Evolutionary conservation across 2,888 invertebrate genomes (phyloP).

Genomic region (Nudaria mundana): DNA sequence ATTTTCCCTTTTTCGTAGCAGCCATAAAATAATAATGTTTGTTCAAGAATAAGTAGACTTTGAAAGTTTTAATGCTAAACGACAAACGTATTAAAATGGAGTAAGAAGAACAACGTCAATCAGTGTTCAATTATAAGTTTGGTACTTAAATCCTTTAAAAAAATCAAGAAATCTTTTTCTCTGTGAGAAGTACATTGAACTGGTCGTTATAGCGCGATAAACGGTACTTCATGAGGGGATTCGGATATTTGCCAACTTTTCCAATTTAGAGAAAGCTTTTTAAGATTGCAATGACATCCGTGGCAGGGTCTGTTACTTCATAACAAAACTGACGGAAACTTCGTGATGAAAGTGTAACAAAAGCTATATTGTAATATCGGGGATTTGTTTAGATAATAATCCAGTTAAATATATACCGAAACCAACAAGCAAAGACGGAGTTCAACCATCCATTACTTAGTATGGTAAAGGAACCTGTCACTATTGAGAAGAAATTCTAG

Average conservation of each 20-base stretch:
- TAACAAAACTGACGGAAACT: background rate
- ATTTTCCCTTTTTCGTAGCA: slow-evolving; percentile 11
- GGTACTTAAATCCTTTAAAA: slow-evolving; percentile 16
- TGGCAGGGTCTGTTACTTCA: slow-evolving; percentile 8
- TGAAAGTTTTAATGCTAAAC: no score
- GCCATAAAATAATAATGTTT: slow-evolving; percentile 1
- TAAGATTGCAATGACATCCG: slow-evolving; percentile 15
- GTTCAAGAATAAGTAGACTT: background rate
- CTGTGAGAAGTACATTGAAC: slow-evolving; percentile 12
- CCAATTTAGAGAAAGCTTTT: slow-evolving; percentile 39
- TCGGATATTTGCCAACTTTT: slow-evolving; percentile 41
- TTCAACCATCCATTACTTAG: no score
- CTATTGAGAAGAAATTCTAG: no score
- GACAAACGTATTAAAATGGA: no score
- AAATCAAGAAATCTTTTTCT: slow-evolving; percentile 12
- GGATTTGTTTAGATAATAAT: no score
- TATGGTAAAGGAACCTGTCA: no score
- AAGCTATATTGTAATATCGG: no score
- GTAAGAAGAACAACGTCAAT: slow-evolving; percentile 6
- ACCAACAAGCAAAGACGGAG: no score
- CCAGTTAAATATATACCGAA: no score
- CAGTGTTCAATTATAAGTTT: slow-evolving; percentile 17
- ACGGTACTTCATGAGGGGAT: slow-evolving; percentile 28
- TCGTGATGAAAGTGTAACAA: background rate
- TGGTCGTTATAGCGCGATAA: slow-evolving; percentile 34